phyloP scores from a whole-genome alignment of 2,113 vertebrate genomes.

The Anolis sagrei region DNA sequence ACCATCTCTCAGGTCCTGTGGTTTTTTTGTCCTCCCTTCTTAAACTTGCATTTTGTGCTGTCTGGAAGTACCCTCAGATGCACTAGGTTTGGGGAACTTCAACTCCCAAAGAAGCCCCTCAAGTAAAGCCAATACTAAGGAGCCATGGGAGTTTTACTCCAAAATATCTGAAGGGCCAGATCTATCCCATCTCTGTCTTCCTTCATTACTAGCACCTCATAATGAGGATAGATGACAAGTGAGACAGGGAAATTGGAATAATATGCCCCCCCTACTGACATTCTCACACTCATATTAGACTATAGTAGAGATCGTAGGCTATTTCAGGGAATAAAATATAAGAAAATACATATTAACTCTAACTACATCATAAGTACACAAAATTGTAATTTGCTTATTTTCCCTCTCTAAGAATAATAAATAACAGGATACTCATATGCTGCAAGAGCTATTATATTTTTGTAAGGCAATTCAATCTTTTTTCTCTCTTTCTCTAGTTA shows the following conservation, averaged over 20 bases:
- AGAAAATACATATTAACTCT: conserved; percentile 19
- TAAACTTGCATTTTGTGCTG: too few species aligned
- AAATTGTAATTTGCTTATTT: not conserved
- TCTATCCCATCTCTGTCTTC: too few species aligned
- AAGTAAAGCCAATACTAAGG: too few species aligned
- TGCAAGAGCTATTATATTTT: conserved; percentile 38
- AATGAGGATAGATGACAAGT: not conserved
- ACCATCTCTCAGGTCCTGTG: too few species aligned
- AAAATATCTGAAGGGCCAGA: too few species aligned
- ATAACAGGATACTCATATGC: conserved; percentile 32
- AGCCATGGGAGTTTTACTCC: too few species aligned
- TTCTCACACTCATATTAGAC: not conserved
- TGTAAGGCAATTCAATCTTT: conserved; percentile 37
- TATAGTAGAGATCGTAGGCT: not conserved
- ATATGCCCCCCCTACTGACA: not conserved
- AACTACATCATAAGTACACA: not conserved
- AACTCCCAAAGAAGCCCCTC: too few species aligned
- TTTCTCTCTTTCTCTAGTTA: conserved; percentile 41
- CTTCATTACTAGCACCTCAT: not conserved
- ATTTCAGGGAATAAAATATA: not conserved
- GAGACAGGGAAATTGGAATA: not conserved
- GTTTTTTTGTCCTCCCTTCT: too few species aligned
- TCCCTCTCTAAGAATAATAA: conserved; percentile 29
- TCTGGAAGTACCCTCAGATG: not conserved
- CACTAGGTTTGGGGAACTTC: too few species aligned